Percentiles rank a stretch among this genome's conserved stretches.
phyloP scores from a whole-genome alignment of 2,113 vertebrate genomes.

The Erpornis zantholeuca region DNA sequence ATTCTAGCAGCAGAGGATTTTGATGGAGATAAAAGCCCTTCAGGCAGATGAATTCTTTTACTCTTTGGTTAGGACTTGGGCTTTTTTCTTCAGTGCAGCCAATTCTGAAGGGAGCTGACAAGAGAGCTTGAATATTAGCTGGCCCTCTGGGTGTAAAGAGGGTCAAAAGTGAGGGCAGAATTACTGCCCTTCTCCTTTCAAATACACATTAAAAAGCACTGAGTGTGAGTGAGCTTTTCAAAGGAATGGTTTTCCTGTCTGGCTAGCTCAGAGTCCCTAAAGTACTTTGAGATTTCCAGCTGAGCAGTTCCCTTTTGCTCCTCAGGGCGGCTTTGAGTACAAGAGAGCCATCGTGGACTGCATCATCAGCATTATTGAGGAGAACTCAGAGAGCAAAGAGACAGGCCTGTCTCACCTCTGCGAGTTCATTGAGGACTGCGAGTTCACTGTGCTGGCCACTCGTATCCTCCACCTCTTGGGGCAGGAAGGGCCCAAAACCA shows the following conservation, averaged over 20 bases:
- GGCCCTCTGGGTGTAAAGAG: neutral
- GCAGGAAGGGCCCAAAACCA: conserved; percentile 81
- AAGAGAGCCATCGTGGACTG: conserved; percentile 83
- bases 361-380: conserved; percentile 84
- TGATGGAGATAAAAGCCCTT: neutral
- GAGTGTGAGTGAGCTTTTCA: neutral
- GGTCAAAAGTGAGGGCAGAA: neutral
- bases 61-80: neutral
- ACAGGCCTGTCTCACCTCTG: conserved; percentile 81
- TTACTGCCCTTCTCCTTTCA: neutral
- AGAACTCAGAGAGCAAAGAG: conserved; percentile 83
- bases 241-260: neutral
- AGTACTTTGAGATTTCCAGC: neutral
- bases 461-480: conserved; percentile 81
- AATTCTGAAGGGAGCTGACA: neutral
- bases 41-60: neutral
- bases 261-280: neutral
- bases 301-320: neutral
- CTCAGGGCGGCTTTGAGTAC: conserved; percentile 81
- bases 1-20: conserved; percentile 16
- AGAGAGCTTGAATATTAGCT: neutral
- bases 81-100: neutral
- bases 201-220: neutral
- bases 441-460: conserved; percentile 82
- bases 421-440: conserved; percentile 82